phyloP scores from a whole-genome alignment of 92 coral and sea anemone genomes.

The Montipora capitata region DNA sequence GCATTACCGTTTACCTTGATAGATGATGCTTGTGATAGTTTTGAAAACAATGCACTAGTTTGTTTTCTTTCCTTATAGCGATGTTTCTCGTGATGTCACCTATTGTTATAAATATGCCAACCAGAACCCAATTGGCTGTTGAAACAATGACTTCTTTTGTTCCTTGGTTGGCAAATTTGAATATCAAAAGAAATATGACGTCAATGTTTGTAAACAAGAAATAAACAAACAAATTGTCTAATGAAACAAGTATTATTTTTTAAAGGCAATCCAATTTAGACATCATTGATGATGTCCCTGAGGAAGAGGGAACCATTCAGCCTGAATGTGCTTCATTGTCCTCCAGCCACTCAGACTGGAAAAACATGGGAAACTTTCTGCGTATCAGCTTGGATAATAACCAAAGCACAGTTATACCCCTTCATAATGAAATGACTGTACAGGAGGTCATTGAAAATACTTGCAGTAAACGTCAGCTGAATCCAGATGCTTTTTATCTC shows the following conservation, averaged over 20 bases:
- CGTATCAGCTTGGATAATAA: slow-evolving; percentile 87
- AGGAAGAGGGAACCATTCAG: slow-evolving; percentile 58
- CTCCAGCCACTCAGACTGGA: slow-evolving; percentile 95
- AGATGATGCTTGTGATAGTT: too few species aligned
- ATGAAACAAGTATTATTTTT: not conserved
- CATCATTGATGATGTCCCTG: slow-evolving; percentile 71
- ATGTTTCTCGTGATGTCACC: too few species aligned
- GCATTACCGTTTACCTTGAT: too few species aligned
- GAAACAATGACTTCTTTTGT: too few species aligned
- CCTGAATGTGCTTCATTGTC: slow-evolving; percentile 78
- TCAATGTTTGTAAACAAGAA: too few species aligned
- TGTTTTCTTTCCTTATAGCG: too few species aligned
- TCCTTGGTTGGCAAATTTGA: too few species aligned
- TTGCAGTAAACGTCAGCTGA: slow-evolving; percentile 90
- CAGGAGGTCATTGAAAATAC: slow-evolving; percentile 85
- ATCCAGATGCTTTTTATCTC: slow-evolving; percentile 83
- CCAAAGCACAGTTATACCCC: slow-evolving; percentile 94
- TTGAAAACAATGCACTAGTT: too few species aligned
- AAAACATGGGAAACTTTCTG: slow-evolving; percentile 91
- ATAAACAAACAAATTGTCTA: too few species aligned
- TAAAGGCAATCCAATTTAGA: slow-evolving; percentile 70
- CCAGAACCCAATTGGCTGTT: too few species aligned
- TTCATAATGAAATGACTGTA: slow-evolving; percentile 89
- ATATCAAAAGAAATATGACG: too few species aligned
- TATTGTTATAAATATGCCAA: too few species aligned